Percentiles rank a stretch among this genome's conserved stretches.
These are phyloP conservation scores for Pseudochirops corinnae DNA, from an alignment of 2,797 vertebrate genomes.

Conservation along the genomic window DNA sequence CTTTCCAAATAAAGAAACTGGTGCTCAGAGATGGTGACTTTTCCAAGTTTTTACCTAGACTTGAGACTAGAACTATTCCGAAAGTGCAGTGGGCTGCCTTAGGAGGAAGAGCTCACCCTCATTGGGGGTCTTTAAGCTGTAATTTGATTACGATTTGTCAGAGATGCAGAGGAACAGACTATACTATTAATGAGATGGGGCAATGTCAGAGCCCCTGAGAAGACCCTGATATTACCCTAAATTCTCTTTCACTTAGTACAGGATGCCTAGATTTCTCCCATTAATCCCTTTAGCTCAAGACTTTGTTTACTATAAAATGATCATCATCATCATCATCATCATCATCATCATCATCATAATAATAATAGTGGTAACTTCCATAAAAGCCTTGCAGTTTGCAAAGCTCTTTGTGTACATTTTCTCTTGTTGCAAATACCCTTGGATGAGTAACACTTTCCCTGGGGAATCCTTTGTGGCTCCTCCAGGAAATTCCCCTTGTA, in stretches of 20 bases:
- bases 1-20: not conserved
- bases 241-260: not conserved
- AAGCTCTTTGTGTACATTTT: not conserved
- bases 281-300: not conserved
- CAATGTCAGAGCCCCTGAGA: not conserved
- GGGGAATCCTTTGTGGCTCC: conserved; percentile 57
- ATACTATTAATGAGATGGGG: not conserved
- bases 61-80: not conserved
- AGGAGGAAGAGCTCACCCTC: not conserved
- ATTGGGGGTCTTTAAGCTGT: not conserved
- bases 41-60: not conserved
- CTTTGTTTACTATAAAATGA: not conserved
- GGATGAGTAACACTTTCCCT: conserved; percentile 1
- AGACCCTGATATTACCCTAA: not conserved
- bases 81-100: not conserved
- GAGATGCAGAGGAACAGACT: not conserved
- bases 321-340: not conserved
- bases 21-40: not conserved
- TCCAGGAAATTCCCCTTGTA: conserved; percentile 1
- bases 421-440: not conserved
- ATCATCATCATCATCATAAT: not conserved
- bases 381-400: not conserved
- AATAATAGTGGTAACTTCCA: not conserved
- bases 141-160: not conserved
- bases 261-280: not conserved